Evolutionary conservation across 2,888 invertebrate species (phyloP).

Genomic region (Amaurobius ferox): DNA sequence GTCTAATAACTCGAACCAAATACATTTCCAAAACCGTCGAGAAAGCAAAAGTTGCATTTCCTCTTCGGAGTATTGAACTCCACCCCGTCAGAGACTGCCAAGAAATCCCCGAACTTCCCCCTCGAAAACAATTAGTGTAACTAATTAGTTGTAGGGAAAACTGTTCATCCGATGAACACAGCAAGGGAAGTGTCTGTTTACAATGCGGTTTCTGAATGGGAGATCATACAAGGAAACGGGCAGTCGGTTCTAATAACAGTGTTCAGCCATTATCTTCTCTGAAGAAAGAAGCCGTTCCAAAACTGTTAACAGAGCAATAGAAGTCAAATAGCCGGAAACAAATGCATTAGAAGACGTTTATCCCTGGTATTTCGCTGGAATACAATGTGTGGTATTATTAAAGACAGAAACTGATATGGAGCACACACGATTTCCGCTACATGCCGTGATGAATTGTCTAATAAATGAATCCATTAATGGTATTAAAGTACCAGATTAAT

Average conservation of each 20-base stretch:
- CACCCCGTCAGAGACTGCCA: not conserved
- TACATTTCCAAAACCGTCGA: not conserved
- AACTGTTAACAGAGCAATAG: not conserved
- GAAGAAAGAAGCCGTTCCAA: not conserved
- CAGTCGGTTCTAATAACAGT: not conserved
- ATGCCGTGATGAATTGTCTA: no score
- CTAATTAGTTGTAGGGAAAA: not conserved
- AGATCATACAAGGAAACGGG: not conserved
- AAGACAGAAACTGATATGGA: no score
- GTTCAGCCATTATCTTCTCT: not conserved
- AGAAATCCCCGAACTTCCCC: not conserved
- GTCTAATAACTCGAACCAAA: not conserved
- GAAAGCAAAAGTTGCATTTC: not conserved
- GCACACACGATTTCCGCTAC: no score
- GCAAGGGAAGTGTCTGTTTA: not conserved
- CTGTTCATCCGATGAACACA: not conserved
- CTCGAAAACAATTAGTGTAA: not conserved
- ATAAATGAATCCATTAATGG: no score
- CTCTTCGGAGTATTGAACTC: slow-evolving; percentile 1
- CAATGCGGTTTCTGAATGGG: not conserved
- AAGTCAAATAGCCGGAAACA: not conserved
- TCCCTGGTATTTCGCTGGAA: no score
- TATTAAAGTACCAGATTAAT: no score
- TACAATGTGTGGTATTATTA: no score
- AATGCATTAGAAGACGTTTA: no score